phyloP scores from a whole-genome alignment of 2,888 invertebrate species.

The Willowsia nigromaculata region DNA sequence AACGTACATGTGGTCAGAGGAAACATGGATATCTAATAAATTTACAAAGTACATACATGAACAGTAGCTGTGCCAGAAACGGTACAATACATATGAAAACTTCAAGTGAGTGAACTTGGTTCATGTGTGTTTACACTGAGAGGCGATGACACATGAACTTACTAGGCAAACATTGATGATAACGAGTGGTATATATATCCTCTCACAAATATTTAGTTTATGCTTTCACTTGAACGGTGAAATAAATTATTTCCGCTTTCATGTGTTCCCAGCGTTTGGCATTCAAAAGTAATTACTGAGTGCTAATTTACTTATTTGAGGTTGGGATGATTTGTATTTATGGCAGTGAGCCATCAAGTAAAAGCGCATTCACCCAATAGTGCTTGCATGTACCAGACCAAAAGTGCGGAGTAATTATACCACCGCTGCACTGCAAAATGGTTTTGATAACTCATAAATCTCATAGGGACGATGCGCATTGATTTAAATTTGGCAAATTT shows the following conservation, averaged over 20 bases:
- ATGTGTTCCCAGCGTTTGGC: not conserved
- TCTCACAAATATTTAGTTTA: slow-evolving; percentile 24
- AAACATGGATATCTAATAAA: not conserved
- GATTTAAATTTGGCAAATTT: too few species aligned
- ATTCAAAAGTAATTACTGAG: slow-evolving; percentile 15
- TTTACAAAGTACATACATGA: not conserved
- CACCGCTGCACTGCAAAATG: not conserved
- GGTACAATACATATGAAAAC: not conserved
- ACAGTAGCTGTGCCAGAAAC: slow-evolving; percentile 23
- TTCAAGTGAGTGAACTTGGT: not conserved
- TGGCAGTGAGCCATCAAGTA: not conserved
- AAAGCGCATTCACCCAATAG: not conserved
- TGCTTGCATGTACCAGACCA: not conserved
- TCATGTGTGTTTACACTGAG: slow-evolving; percentile 2
- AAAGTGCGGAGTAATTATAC: too few species aligned
- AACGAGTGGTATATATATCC: not conserved
- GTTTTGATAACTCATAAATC: not conserved
- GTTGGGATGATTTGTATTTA: not conserved
- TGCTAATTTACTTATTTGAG: not conserved
- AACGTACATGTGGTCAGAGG: not conserved
- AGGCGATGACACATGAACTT: slow-evolving; percentile 23
- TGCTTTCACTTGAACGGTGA: slow-evolving; percentile 29
- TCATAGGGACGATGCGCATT: not conserved
- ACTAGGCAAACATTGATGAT: not conserved
- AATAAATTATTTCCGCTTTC: slow-evolving; percentile 38